Base-by-base conservation (phyloP, 2,113 vertebrate genomes). In the Laterallus jamaicensis region DNA sequence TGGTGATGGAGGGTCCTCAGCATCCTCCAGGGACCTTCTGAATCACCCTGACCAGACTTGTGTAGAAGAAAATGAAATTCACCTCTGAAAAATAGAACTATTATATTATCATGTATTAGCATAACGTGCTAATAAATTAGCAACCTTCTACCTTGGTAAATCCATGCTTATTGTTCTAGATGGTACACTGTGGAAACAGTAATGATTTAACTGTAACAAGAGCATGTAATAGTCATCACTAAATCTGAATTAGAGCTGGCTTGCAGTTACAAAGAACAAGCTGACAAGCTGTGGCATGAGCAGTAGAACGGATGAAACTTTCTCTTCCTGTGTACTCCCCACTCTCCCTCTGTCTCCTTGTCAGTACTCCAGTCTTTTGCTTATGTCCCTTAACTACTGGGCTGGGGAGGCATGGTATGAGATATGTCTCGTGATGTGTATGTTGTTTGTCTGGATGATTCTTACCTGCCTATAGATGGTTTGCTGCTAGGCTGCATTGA, bases 381-480 rank as follows among this genome's bases (percentile, higher is more conserved):
- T 74, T 4, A 0, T 50, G n/a, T 83, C 16, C 55, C 15, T 1
- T 9, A 12, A 24, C 12, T 12, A 0, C 17, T 13, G n/a, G 9
- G 0, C 0, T 37, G 29, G 25, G 37, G 25, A 59, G 28, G 37
- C 0, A 0, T 2, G 2, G 8, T 2, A 20, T 39, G 29, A 35
- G 54, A 26, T 28, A 66, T 20, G 17, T 18, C 35, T 31, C 2
- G 5, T 39, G 44, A 32, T 7, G 12, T 7, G 1, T 2, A 2
- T 31, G 3, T 29, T 29, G 11, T 4, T 9, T 71, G 70, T 9
- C 17, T 19, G 5, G 40, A 31, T 55, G 20, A 44, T 55, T 31
- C 21, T 12, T 47, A 2, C 56, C 37, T 40, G 29, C 3, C 0
- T 5, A 1, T 18, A 50, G 29, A 7, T 12, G 15, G 5, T 58